Percentiles rank a stretch among this genome's conserved stretches.
These are phyloP conservation scores for Eonycteris spelaea DNA, from an alignment of 2,113 vertebrate genomes.

Conservation along the genomic window DNA sequence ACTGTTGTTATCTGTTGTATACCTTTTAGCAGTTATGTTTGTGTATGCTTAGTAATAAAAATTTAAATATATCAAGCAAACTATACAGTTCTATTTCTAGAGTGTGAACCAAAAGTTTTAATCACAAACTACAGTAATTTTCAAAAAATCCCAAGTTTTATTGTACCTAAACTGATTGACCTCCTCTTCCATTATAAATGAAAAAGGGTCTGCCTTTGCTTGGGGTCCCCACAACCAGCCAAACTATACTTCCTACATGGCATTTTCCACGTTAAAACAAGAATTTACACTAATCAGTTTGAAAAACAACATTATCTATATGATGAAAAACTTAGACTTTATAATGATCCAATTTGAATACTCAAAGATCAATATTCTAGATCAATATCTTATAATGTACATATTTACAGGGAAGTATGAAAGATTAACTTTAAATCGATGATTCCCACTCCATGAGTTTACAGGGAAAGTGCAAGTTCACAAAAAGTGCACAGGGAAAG, in stretches of 20 bases:
- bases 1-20: neutral
- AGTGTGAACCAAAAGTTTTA: neutral
- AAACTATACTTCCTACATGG: neutral
- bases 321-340: neutral
- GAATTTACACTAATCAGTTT: neutral
- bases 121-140: neutral
- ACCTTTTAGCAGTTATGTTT: neutral
- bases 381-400: neutral
- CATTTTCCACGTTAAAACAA: neutral
- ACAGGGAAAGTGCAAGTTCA: neutral
- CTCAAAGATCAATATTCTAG: neutral
- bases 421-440: neutral
- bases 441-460: neutral
- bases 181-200: neutral
- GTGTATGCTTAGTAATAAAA: neutral
- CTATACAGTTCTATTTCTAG: neutral
- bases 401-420: neutral
- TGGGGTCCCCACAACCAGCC: neutral
- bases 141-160: neutral
- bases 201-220: neutral
- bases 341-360: neutral
- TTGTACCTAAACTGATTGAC: neutral
- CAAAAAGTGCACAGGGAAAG: neutral
- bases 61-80: neutral
- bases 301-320: neutral